Conservation (phyloP, 2,888 invertebrate genomes). For the Omphaloscelis lunosa region DNA sequence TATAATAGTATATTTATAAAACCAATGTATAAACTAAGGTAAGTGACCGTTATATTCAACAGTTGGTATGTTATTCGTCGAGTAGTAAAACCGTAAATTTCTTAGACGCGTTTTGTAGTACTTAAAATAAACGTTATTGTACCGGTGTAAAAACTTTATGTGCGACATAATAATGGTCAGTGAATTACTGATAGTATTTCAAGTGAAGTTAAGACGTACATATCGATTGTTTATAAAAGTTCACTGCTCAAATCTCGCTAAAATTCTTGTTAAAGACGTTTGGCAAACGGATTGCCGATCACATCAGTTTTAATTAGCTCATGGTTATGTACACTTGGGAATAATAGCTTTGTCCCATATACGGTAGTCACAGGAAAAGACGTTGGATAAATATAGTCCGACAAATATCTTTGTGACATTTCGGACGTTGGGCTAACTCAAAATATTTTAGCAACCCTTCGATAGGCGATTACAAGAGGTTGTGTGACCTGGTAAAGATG, state of each 20-base stretch:
- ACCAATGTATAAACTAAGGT: slow-evolving; percentile 40
- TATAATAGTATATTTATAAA: slow-evolving; percentile 54
- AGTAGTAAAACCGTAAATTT: slow-evolving; percentile 44
- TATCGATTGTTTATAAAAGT: slow-evolving; percentile 4
- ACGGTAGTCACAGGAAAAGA: slow-evolving; percentile 19
- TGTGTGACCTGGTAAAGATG: too few species aligned
- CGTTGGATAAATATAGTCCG: not conserved
- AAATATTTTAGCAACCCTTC: too few species aligned
- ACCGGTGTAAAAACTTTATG: slow-evolving; percentile 32
- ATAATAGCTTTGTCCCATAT: slow-evolving; percentile 3
- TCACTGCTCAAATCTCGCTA: not conserved
- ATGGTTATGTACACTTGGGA: slow-evolving; percentile 3
- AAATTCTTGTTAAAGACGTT: slow-evolving; percentile 6
- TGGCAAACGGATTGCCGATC: not conserved
- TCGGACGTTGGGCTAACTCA: too few species aligned
- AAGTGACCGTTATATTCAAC: slow-evolving; percentile 52
- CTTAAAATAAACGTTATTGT: slow-evolving; percentile 23
- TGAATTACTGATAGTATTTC: slow-evolving; percentile 14
- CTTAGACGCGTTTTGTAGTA: slow-evolving; percentile 24
- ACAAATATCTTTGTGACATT: not conserved
- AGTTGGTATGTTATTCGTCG: slow-evolving; percentile 38
- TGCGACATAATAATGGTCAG: slow-evolving; percentile 10
- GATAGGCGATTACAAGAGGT: too few species aligned
- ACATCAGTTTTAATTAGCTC: not conserved
- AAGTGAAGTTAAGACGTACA: slow-evolving; percentile 1